phyloP scores from a whole-genome alignment of 2,888 invertebrate species.

The Troides helena region DNA sequence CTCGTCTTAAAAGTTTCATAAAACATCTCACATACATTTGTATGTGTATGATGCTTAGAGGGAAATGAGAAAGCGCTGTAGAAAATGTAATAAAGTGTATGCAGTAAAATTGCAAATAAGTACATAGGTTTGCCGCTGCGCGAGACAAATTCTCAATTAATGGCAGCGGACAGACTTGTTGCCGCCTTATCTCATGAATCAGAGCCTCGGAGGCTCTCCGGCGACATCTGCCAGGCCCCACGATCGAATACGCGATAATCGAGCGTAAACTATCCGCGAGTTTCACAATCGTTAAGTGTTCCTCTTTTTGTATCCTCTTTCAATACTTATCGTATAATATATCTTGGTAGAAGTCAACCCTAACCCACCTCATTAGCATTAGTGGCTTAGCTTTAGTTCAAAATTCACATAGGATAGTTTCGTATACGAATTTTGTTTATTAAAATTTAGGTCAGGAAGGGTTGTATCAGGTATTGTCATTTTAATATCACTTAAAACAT shows the following conservation, averaged over 20 bases:
- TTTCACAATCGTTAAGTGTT: conserved; percentile 38
- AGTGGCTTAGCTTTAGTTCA: conserved; percentile 20
- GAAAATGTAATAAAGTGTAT: conserved; percentile 1
- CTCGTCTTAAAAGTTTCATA: not conserved
- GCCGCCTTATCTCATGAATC: conserved; percentile 50
- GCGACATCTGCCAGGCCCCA: conserved; percentile 52
- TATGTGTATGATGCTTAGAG: not conserved
- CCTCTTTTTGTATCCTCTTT: conserved; percentile 30
- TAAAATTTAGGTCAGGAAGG: not conserved
- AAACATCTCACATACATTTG: not conserved
- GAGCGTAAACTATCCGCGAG: conserved; percentile 31
- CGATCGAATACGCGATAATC: conserved; percentile 52
- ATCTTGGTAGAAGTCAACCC: conserved; percentile 29
- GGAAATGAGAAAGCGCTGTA: not conserved
- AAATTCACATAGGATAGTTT: not conserved
- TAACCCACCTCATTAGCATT: conserved; percentile 28
- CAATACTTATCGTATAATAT: conserved; percentile 32
- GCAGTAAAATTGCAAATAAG: conserved; percentile 18
- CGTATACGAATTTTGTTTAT: conserved; percentile 6
- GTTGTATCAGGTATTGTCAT: no score
- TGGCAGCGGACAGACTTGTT: conserved; percentile 40
- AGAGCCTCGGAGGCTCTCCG: conserved; percentile 52
- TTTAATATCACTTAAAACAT: no score
- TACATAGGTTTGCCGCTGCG: conserved; percentile 22
- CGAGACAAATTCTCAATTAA: conserved; percentile 51